These are phyloP conservation scores for Phaenicophaeus curvirostris DNA, from an alignment of 2,797 vertebrate genomes.

Conservation along the genomic window DNA sequence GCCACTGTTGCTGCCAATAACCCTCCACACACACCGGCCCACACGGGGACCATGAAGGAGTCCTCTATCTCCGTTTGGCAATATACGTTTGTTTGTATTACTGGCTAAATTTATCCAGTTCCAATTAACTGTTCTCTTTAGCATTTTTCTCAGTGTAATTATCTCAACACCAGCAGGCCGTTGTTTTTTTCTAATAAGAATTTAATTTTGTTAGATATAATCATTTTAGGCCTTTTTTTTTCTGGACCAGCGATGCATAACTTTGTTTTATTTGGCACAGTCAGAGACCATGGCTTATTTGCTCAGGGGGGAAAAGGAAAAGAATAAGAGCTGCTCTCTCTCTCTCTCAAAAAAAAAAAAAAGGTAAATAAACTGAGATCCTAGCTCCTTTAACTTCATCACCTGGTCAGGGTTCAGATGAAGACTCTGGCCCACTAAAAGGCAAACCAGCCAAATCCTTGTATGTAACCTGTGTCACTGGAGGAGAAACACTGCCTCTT, in stretches of 20 bases:
- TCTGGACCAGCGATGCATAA: not conserved
- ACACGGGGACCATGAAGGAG: not conserved
- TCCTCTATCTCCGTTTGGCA: slow-evolving; percentile 36
- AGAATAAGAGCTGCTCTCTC: not conserved
- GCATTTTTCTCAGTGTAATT: slow-evolving; percentile 54
- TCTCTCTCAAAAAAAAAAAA: not conserved
- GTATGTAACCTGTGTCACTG: not conserved
- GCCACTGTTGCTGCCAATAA: not conserved
- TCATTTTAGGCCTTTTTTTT: slow-evolving; percentile 31
- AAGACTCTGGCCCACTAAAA: not conserved
- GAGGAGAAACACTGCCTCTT: not conserved
- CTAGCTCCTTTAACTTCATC: not conserved
- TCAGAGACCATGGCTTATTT: not conserved
- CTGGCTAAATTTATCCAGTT: slow-evolving; percentile 52
- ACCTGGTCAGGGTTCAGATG: not conserved
- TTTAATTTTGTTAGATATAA: slow-evolving; percentile 64
- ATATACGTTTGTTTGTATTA: slow-evolving; percentile 44
- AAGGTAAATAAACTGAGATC: not conserved
- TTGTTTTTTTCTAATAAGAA: slow-evolving; percentile 57
- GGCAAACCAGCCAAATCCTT: not conserved
- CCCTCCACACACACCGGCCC: not conserved
- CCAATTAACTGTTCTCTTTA: slow-evolving; percentile 59
- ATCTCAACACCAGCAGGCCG: slow-evolving; percentile 41
- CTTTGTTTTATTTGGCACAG: slow-evolving; percentile 37
- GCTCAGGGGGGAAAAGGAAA: not conserved